A percentile compares a stretch with the other conserved stretches of the same genome.
phyloP scores from a whole-genome alignment of 2,888 invertebrate species.

The Arenicola marina region DNA sequence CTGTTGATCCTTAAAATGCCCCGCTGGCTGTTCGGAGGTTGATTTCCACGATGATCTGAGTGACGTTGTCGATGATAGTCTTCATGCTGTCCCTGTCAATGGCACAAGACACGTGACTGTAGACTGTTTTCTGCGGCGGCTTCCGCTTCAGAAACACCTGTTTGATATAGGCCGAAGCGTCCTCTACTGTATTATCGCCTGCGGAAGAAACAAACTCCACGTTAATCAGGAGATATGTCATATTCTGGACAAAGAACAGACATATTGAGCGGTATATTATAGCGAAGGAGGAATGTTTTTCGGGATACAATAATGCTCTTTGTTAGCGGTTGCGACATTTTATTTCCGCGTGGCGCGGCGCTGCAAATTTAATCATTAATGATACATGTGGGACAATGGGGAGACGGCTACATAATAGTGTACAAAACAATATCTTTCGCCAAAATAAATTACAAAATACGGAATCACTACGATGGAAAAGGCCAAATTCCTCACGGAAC shows the following conservation, averaged over 20 bases:
- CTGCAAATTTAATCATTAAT: no score
- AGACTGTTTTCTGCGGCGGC: constrained; percentile 54
- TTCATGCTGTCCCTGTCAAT: constrained; percentile 48
- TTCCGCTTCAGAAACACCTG: constrained; percentile 56
- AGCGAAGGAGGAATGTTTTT: no score
- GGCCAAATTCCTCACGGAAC: no score
- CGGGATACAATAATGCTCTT: no score
- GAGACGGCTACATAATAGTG: no score
- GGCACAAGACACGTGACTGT: constrained; percentile 60
- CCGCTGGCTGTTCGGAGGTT: constrained; percentile 41
- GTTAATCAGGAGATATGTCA: background rate
- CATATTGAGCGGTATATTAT: no score
- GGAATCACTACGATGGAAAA: no score
- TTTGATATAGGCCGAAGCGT: constrained; percentile 47
- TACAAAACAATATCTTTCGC: no score
- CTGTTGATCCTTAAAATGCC: constrained; percentile 5
- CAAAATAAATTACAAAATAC: no score
- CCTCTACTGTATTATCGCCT: constrained; percentile 50
- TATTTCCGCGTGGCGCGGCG: no score
- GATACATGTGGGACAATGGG: no score
- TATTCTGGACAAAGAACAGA: background rate
- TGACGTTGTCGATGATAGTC: constrained; percentile 43
- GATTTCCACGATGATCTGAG: constrained; percentile 49
- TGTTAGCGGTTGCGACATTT: no score
- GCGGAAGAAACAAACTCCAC: constrained; percentile 22